Evolutionary conservation across 2,888 invertebrate genomes (phyloP).

Genomic region (Cheilosia soror): DNA sequence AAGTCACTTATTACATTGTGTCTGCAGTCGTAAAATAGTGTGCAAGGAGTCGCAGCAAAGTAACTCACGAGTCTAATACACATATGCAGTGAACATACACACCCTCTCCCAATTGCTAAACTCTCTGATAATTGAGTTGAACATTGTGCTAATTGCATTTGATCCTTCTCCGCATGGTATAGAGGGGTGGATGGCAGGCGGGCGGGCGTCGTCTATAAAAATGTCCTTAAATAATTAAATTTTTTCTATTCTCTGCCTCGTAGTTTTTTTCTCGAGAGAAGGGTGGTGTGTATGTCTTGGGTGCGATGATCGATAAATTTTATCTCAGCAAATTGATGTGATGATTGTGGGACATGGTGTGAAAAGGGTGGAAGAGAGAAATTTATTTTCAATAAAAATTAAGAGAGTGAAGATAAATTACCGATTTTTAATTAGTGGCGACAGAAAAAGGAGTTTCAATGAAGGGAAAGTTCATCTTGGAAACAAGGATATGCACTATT

Average conservation of each 20-base stretch:
- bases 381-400: slow-evolving; percentile 65
- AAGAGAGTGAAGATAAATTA: slow-evolving; percentile 48
- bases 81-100: background rate
- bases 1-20: slow-evolving; percentile 75
- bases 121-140: slow-evolving; percentile 74
- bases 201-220: slow-evolving; percentile 70
- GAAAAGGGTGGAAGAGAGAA: slow-evolving; percentile 40
- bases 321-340: slow-evolving; percentile 64
- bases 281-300: slow-evolving; percentile 7
- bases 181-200: background rate
- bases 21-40: slow-evolving; percentile 73
- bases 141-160: slow-evolving; percentile 76
- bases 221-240: slow-evolving; percentile 76
- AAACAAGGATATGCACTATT: background rate
- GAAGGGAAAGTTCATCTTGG: background rate
- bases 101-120: slow-evolving; percentile 48
- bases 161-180: slow-evolving; percentile 52
- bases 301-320: slow-evolving; percentile 72
- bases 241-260: slow-evolving; percentile 43
- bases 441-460: slow-evolving; percentile 1
- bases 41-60: slow-evolving; percentile 39
- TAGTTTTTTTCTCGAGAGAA: slow-evolving; percentile 15
- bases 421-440: slow-evolving; percentile 60
- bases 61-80: slow-evolving; percentile 31
- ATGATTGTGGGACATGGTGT: slow-evolving; percentile 6